phyloP scores from a whole-genome alignment of 2,797 vertebrate species.

The Fundulus diaphanus region DNA sequence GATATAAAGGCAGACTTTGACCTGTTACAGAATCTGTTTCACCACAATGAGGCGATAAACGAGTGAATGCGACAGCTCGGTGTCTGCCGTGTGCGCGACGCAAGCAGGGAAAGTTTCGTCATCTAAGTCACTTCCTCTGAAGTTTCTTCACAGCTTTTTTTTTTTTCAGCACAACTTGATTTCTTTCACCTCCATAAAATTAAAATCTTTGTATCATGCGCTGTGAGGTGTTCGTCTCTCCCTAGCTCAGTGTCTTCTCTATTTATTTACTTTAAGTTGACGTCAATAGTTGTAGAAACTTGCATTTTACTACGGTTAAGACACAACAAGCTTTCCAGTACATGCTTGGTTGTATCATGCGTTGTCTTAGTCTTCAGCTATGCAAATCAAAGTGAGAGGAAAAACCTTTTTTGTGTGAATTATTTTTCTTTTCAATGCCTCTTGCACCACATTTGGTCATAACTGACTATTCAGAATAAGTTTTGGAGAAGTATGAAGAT shows the following conservation, averaged over 20 bases:
- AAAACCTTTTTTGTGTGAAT: background rate
- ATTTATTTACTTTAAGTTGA: too few relatives aligned
- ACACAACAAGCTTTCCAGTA: background rate
- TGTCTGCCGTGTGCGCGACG: background rate
- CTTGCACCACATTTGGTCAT: background rate
- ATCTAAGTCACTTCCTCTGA: background rate
- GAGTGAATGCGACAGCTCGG: background rate
- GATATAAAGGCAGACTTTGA: background rate
- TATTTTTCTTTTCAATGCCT: too few relatives aligned
- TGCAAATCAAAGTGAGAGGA: background rate
- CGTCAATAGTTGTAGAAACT: background rate
- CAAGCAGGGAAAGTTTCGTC: background rate
- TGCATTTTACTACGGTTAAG: background rate
- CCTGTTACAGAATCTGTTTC: background rate
- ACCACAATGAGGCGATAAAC: background rate
- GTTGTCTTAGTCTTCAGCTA: background rate
- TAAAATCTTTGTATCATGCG: background rate
- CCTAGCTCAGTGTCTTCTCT: too few relatives aligned
- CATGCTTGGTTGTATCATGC: background rate
- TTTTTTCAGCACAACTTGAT: background rate
- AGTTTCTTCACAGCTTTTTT: background rate
- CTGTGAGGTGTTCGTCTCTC: background rate
- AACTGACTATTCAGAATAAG: background rate
- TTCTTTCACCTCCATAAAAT: background rate
- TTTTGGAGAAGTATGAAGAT: background rate